Evolutionary conservation across 2,797 vertebrate genomes (phyloP), one percentile per base, ranked within the genome.

Genomic region (Gadopsis bispinosus): DNA sequence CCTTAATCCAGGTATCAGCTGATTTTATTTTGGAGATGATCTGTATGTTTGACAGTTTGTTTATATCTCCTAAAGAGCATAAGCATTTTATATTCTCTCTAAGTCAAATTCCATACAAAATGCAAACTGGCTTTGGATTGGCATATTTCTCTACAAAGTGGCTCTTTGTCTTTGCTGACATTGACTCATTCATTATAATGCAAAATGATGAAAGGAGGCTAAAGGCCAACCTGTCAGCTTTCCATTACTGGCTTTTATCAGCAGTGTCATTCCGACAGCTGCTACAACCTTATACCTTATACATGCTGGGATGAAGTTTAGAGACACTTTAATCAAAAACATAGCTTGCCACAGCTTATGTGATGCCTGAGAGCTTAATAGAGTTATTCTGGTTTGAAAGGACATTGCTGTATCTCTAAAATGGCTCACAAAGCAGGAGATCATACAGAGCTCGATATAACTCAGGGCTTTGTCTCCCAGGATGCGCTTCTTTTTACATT

Each of bases 391-490:
- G 11, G 47, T 85, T 78, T 63, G 69, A 85, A 67, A 80, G 62
- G 68, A 77, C 43, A 6, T 48, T 33, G 58, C 64, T 73, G 43
- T 79, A 79, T 79, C 79, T 78, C 50, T 61, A 48, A 77, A 88
- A 79, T 50, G 67, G 58, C 73, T 83, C 79, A 83, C 80, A 75
- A 73, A 81, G 73, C 71, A 64, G 66, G 69, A 83, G 58, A 81
- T 85, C 67, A 65, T 41, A 41, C 6, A 4, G n/a, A 69, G 75
- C 77, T 86, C 80, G 75, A 58, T 84, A 84, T 84, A 86, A 79
- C 80, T 79, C 77, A 22, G 61, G 50, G 62, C 68, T 82, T 87
- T 77, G 76, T 91, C 83, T 80, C 71, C 48, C 39, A 77, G 78
- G 64, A 68, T 84, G 71, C 58, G 60, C 10, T 60, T 62, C n/a